Conservation (phyloP, 2,797 vertebrate genomes). For the Lepidocolaptes lacrymiger region DNA sequence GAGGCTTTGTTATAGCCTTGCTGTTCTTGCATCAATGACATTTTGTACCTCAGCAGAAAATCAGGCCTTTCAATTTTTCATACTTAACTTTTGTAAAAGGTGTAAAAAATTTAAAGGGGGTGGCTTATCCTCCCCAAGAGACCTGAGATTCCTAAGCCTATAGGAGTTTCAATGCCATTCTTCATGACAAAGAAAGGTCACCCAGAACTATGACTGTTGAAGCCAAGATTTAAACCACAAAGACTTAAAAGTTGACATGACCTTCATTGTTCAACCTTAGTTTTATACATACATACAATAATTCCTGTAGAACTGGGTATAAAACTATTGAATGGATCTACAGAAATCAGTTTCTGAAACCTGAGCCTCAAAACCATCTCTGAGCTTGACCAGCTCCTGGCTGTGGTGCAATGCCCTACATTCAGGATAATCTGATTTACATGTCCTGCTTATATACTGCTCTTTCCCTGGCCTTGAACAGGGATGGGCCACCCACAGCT, state of each 20-base stretch:
- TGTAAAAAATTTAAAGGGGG: neutral
- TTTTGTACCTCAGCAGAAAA: neutral
- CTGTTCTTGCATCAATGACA: neutral
- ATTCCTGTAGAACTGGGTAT: neutral
- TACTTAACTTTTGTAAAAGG: neutral
- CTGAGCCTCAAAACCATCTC: neutral
- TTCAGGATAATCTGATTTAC: neutral
- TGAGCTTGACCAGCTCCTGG: neutral
- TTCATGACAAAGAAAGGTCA: neutral
- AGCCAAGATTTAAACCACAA: neutral
- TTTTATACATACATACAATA: neutral
- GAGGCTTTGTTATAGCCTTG: neutral
- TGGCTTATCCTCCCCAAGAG: neutral
- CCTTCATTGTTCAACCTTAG: accelerated
- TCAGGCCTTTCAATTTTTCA: neutral
- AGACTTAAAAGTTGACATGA: neutral
- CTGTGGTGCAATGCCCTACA: neutral
- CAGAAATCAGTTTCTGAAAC: neutral
- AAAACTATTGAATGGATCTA: neutral
- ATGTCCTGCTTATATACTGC: neutral
- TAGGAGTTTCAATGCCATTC: neutral
- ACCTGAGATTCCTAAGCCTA: neutral
- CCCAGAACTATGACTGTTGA: neutral
- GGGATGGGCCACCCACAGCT: neutral
- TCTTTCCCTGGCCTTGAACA: neutral